These are phyloP conservation scores for Pheosia tremula DNA, from an alignment of 2,888 invertebrate species.

Conservation along the genomic window DNA sequence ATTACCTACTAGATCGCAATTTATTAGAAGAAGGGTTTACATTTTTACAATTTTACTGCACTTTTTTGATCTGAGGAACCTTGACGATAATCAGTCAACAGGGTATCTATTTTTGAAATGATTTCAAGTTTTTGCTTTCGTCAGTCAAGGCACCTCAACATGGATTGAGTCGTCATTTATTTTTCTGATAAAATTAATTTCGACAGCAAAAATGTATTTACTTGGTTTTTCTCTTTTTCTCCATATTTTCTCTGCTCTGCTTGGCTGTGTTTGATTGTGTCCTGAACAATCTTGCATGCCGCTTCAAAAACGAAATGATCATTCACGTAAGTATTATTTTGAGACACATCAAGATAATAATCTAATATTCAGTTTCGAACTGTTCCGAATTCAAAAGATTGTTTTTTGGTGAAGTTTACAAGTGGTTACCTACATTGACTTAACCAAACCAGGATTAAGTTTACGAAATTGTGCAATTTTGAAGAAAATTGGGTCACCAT, in stretches of 20 bases:
- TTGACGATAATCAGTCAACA: conserved; percentile 56
- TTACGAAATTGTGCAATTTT: conserved; percentile 22
- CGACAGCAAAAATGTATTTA: conserved; percentile 86
- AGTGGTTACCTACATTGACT: conserved; percentile 28
- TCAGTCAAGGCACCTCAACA: conserved; percentile 77
- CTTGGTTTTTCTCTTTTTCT: conserved; percentile 91
- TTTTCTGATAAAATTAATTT: conserved; percentile 81
- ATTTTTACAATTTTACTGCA: conserved; percentile 80
- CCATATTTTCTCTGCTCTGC: conserved; percentile 93
- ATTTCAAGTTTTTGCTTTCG: conserved; percentile 27
- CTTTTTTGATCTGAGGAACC: conserved; percentile 76
- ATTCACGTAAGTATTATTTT: conserved; percentile 91
- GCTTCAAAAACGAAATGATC: conserved; percentile 89
- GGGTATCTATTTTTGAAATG: conserved; percentile 19
- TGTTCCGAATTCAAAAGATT: conserved; percentile 35
- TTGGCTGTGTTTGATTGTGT: conserved; percentile 93
- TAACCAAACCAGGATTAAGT: conserved; percentile 34
- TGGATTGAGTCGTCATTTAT: conserved; percentile 80
- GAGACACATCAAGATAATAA: conserved; percentile 76
- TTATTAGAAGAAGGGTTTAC: conserved; percentile 60
- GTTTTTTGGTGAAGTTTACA: conserved; percentile 30
- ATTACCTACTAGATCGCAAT: not conserved
- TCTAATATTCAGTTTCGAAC: conserved; percentile 38
- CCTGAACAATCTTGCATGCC: conserved; percentile 91
- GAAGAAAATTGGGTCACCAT: conserved; percentile 26